A percentile compares a stretch with the other conserved stretches of the same genome.
These are phyloP conservation scores for Melanchra persicariae DNA, from an alignment of 2,888 invertebrate genomes.

Conservation along the genomic window DNA sequence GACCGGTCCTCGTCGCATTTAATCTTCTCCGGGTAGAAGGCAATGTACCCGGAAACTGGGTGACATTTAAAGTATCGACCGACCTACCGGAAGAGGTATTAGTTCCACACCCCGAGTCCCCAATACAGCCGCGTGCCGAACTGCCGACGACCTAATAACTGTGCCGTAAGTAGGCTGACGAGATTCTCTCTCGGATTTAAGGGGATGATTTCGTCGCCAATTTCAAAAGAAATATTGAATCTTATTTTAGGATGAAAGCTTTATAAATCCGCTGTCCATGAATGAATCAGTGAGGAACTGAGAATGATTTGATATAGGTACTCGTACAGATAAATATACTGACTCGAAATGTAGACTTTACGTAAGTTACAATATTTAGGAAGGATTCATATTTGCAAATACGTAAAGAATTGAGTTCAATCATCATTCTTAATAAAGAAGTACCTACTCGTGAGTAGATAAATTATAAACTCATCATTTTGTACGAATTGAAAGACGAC, in stretches of 20 bases:
- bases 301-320: neutral
- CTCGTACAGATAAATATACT: neutral
- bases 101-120: constrained; percentile 65
- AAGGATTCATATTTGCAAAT: neutral
- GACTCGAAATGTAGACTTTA: neutral
- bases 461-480: neutral
- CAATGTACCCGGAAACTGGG: constrained; percentile 80
- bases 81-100: constrained; percentile 74
- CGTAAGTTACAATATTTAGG: neutral
- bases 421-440: neutral
- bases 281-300: neutral
- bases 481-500: neutral
- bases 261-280: constrained; percentile 4
- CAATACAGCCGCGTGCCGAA: constrained; percentile 56
- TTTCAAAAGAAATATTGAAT: constrained; percentile 28
- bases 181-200: constrained; percentile 40
- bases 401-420: neutral
- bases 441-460: neutral
- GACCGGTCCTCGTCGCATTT: constrained; percentile 73
- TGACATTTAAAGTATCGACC: constrained; percentile 84
- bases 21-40: constrained; percentile 71
- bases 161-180: constrained; percentile 47
- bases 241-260: constrained; percentile 13
- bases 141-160: constrained; percentile 61
- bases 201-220: constrained; percentile 21